Conservation (phyloP, 2,797 vertebrate species). For the Anas acuta region DNA sequence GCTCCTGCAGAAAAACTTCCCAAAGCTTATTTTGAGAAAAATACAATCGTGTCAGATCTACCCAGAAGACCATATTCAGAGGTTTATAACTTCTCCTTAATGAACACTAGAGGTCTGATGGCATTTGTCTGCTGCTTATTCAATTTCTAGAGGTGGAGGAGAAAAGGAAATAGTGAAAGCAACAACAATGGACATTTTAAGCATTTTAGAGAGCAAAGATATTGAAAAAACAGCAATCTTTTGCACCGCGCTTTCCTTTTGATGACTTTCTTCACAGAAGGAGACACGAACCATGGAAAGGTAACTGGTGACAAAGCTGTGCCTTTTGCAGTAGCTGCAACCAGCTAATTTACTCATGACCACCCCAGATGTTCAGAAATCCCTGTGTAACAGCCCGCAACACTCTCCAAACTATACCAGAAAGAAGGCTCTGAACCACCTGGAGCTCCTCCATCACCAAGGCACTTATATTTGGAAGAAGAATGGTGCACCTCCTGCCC, state of each 20-base stretch:
- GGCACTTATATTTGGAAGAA: not conserved
- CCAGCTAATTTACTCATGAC: not conserved
- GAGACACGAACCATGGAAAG: not conserved
- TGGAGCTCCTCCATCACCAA: not conserved
- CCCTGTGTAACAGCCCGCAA: accelerated
- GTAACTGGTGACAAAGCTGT: not conserved
- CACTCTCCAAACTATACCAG: not conserved
- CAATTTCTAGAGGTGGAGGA: not conserved
- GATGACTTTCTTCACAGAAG: not conserved
- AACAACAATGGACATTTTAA: not conserved
- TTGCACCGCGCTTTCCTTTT: not conserved
- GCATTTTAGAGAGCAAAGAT: not conserved
- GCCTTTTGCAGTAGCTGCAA: not conserved
- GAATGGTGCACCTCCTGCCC: accelerated
- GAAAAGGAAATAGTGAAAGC: not conserved
- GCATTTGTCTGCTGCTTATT: not conserved
- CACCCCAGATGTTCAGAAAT: not conserved
- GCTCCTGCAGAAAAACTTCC: not conserved
- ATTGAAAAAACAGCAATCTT: not conserved
- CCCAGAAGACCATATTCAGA: not conserved
- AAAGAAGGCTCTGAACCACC: not conserved
- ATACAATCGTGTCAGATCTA: not conserved
- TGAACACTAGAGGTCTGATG: not conserved
- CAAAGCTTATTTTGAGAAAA: not conserved
- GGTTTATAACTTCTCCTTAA: not conserved